A percentile compares a stretch with the other conserved stretches of the same genome.
Conservation (phyloP, 2,888 invertebrate species). For the Nephrotoma guestfalica region DNA sequence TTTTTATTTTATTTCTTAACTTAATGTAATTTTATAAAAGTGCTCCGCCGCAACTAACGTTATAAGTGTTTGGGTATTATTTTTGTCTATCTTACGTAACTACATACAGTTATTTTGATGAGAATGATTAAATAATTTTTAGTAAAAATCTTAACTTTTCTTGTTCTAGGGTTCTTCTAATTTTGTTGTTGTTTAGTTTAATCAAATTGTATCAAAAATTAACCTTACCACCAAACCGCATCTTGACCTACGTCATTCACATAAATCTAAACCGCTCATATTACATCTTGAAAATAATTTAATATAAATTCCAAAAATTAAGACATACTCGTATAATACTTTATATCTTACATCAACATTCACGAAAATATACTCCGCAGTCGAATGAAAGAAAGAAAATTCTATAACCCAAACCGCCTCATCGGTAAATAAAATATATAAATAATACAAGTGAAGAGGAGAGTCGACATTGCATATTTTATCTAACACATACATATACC, state of each 20-base stretch:
- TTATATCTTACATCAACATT: background rate
- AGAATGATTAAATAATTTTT: too few species aligned
- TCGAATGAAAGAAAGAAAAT: background rate
- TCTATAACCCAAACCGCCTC: background rate
- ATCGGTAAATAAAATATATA: background rate
- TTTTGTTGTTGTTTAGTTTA: too few species aligned
- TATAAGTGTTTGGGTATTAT: too few species aligned
- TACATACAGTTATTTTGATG: too few species aligned
- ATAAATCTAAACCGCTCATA: background rate
- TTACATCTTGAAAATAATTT: background rate
- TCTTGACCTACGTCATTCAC: background rate
- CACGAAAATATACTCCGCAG: background rate
- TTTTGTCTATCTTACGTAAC: too few species aligned
- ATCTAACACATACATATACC: background rate
- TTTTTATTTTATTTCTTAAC: too few species aligned
- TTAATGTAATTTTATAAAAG: too few species aligned
- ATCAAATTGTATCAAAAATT: background rate
- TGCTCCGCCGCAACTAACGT: too few species aligned
- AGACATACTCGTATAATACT: background rate
- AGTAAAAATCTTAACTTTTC: too few species aligned
- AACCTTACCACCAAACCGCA: background rate
- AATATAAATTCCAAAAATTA: background rate
- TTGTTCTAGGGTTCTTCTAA: too few species aligned
- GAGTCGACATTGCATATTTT: background rate
- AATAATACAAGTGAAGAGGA: background rate